Evolutionary conservation across 2,888 invertebrate species (phyloP), one percentile per base, ranked within the genome.

Genomic region (Neria commutata): DNA sequence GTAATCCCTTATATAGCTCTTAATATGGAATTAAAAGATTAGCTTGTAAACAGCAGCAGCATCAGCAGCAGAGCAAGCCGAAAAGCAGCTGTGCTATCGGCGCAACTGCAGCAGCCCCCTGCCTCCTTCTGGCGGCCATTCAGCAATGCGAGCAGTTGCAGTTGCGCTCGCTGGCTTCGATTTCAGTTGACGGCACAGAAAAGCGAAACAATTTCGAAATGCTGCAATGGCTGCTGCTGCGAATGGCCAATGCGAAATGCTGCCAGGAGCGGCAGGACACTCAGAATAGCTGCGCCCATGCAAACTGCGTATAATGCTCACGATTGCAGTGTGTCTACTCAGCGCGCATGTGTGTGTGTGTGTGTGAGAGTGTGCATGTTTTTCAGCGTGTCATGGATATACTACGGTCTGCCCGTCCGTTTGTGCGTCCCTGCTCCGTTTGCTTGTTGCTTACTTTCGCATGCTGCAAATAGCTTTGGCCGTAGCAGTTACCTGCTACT

Each of bases 11-110:
- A 67, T 66, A 68, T 67, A 62, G 68, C 64, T 65, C 60, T 59
- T 62, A 61, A 67, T 56, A 58, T 59, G 51, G 60, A 67, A 64
- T 64, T 65, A 64, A 60, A 64, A 60, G 64, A 64, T 64, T 60
- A 45, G 49, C 54, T 49, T 37, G n/a, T 24, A 54, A 53, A 46
- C 52, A 52, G 51, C 45, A 45, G 34, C 23, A 33, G 19, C 33
- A 50, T 17, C n/a, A 17, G 42, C 42, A 42, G 19, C 6, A 16
- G 42, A 14, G 46, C n/a, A n/a, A n/a, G n/a, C n/a, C n/a, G n/a
- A n/a, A n/a, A 48, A 47, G 40, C 14, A 50, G 56, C 49, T 56
- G 42, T 49, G 49, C 40, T 50, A 29, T 29, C 37, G 14, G 37
- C 45, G 34, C 51, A 37, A 33, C n/a, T n/a, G n/a, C n/a, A n/a